Evolutionary conservation across 2,888 invertebrate genomes (phyloP), one percentile per base, ranked within the genome.

Genomic region (Clusia tigrina): DNA sequence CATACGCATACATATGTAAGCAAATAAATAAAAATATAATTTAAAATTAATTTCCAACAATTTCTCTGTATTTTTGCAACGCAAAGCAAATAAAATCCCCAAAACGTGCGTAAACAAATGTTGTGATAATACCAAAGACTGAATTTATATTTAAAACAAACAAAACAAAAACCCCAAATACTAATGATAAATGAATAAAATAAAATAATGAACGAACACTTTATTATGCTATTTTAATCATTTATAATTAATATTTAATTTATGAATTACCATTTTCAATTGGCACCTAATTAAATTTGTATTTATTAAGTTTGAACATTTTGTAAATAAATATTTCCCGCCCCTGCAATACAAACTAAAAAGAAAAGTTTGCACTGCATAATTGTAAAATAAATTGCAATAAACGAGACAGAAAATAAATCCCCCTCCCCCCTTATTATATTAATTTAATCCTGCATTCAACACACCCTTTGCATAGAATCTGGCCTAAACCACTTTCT

Each of bases 111-210:
- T 81, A 81, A 81, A 81, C 82, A 82, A 83, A 82, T 83, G 83
- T 83, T 83, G 83, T 83, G 83, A 83, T 83, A 83, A 81, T 81
- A 81, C 83, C 83, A 83, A 83, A 83, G 83, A 83, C 83, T 83
- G 83, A 83, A 83, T 82, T 80, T 78, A 74, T 78, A 80, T 80
- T 75, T 72, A 75, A 74, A 68, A 67, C 67, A 69, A 64, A 66
- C 65, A 67, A 61, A 70, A 67, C 53, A 55, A 25, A 54, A 64
- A 64, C n/a, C n/a, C n/a, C n/a, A n/a, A n/a, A n/a, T n/a, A n/a
- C n/a, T n/a, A n/a, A n/a, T n/a, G n/a, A 55, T 52, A 60, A 53
- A 61, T 15, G 22, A 60, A 66, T 61, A 53, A 61, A 65, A 69
- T n/a, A n/a, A n/a, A n/a, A n/a, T n/a, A n/a, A n/a, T n/a, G 32